Evolutionary conservation across 2,113 vertebrate genomes (phyloP).

Genomic region (Hylia prasina): DNA sequence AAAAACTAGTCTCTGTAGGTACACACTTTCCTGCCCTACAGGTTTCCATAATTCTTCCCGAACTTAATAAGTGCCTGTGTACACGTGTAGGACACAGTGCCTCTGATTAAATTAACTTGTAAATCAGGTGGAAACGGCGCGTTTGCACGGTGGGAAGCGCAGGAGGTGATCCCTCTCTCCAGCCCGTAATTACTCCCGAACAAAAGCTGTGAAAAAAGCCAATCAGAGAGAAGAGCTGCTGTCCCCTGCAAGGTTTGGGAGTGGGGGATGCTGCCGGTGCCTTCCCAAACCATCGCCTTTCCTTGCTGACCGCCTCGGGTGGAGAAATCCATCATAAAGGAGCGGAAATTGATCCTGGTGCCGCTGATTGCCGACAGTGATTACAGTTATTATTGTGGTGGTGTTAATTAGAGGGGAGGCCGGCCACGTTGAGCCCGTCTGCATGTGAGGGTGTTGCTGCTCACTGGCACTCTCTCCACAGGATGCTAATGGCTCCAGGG

Average conservation of each 20-base stretch:
- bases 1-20: neutral
- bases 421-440: fast-evolving
- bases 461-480: fast-evolving
- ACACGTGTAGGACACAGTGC: neutral
- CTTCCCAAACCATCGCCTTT: neutral
- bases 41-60: neutral
- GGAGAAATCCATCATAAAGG: neutral
- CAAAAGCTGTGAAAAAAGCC: neutral
- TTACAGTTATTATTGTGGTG: neutral
- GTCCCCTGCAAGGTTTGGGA: neutral
- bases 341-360: neutral
- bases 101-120: slow-evolving; percentile 53
- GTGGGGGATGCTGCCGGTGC: neutral
- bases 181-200: neutral
- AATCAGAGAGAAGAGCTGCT: neutral
- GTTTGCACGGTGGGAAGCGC: neutral
- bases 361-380: neutral
- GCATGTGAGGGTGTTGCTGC: neutral
- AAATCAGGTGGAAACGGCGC: slow-evolving; percentile 37
- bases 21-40: neutral
- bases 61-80: slow-evolving; percentile 33
- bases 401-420: slow-evolving; percentile 13
- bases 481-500: neutral
- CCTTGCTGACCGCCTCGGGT: neutral
- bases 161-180: neutral